phyloP scores from a whole-genome alignment of 2,888 invertebrate genomes.

The Taphrorychus bicolor region DNA sequence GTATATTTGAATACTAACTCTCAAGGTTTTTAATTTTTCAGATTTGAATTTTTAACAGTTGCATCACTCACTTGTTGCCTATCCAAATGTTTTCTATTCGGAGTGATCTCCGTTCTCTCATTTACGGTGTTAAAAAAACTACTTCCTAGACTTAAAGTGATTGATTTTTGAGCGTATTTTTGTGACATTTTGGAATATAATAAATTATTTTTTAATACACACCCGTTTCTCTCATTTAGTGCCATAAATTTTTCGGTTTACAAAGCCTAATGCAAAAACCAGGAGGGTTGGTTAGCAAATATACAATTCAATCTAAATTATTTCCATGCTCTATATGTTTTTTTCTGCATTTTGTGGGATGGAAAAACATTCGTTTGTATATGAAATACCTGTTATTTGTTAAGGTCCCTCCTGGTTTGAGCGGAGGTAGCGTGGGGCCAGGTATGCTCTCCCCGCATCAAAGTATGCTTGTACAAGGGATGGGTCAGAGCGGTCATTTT shows the following conservation, averaged over 20 bases:
- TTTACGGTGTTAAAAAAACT: not conserved
- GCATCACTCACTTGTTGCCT: slow-evolving; percentile 3
- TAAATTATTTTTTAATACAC: not conserved
- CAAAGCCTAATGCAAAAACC: slow-evolving; percentile 39
- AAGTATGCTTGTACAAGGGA: slow-evolving; percentile 67
- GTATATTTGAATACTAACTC: slow-evolving; percentile 56
- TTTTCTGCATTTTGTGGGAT: slow-evolving; percentile 20
- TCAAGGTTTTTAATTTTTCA: slow-evolving; percentile 50
- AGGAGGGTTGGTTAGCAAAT: slow-evolving; percentile 53
- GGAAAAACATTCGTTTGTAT: not conserved
- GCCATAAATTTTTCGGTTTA: not conserved
- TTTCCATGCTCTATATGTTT: not conserved
- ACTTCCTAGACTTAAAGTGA: not conserved
- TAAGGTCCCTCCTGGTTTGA: slow-evolving; percentile 57
- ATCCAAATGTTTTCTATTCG: not conserved
- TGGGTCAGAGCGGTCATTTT: slow-evolving; percentile 60
- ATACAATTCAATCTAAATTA: slow-evolving; percentile 40
- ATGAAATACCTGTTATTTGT: slow-evolving; percentile 28
- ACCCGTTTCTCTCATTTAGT: not conserved
- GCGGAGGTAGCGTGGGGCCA: slow-evolving; percentile 52
- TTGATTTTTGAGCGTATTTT: not conserved
- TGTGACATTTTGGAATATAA: not conserved
- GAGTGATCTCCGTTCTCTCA: not conserved
- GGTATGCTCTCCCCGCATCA: slow-evolving; percentile 60
- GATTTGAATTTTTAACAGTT: not conserved